phyloP scores from a whole-genome alignment of 2,113 vertebrate species.

The Myotis brandtii region DNA sequence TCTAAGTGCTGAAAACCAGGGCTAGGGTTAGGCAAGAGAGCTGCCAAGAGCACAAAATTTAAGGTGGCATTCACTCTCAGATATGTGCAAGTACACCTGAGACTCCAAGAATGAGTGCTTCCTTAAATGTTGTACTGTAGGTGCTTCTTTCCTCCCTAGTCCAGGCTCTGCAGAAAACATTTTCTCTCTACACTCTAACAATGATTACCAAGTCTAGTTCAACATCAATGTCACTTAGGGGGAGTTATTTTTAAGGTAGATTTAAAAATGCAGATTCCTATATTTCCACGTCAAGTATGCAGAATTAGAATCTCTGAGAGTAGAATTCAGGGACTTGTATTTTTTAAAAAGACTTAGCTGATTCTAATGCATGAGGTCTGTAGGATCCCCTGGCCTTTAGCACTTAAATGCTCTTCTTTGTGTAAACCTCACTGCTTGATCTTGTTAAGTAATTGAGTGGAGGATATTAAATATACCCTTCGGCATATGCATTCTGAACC shows the following conservation, averaged over 20 bases:
- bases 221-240: background rate
- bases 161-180: background rate
- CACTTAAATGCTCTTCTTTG: background rate
- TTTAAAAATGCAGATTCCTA: constrained; percentile 4
- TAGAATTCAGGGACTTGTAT: background rate
- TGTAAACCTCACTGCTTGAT: background rate
- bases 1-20: constrained; percentile 18
- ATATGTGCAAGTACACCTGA: background rate
- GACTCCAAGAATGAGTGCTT: background rate
- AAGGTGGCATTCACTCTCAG: background rate
- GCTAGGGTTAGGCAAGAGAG: constrained; percentile 10
- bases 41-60: background rate
- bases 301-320: constrained; percentile 21
- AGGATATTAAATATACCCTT: background rate
- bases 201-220: background rate
- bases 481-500: background rate
- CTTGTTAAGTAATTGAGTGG: background rate
- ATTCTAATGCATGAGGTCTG: background rate
- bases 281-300: constrained; percentile 1
- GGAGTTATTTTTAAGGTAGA: constrained; percentile 8
- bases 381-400: background rate
- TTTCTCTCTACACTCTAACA: constrained; percentile 1
- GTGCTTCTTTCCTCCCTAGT: background rate
- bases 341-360: background rate
- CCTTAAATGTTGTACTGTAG: background rate